Percentiles rank a stretch among this genome's conserved stretches.
Evolutionary conservation across 2,797 vertebrate genomes (phyloP).

Genomic region (Poeciliopsis gracilis): DNA sequence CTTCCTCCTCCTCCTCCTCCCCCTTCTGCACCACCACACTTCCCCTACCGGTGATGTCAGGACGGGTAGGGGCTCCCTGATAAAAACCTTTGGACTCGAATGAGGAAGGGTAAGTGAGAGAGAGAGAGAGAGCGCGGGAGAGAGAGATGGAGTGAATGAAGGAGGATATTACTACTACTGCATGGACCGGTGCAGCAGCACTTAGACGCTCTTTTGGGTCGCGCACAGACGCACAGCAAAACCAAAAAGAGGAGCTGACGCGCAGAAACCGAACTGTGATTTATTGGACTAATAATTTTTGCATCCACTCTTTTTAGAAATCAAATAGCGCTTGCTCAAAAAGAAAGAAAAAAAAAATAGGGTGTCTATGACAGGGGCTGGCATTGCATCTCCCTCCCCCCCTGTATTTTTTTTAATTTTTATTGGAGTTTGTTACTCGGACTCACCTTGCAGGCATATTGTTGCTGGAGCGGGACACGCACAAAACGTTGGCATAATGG

Average conservation of each 20-base stretch:
- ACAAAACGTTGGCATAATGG: conserved; percentile 57
- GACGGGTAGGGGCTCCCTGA: conserved; percentile 72
- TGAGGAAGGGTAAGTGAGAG: conserved; percentile 33
- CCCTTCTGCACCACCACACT: conserved; percentile 47
- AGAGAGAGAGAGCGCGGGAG: conserved; percentile 47
- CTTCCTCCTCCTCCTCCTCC: conserved; percentile 4
- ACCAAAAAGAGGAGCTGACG: conserved; percentile 63
- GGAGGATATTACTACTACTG: conserved; percentile 70
- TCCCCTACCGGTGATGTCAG: conserved; percentile 78
- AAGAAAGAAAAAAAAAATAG: not conserved
- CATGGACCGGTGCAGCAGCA: conserved; percentile 65
- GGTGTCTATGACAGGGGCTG: conserved; percentile 23
- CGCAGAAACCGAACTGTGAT: conserved; percentile 51
- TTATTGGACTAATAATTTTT: conserved; percentile 48
- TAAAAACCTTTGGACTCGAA: conserved; percentile 61
- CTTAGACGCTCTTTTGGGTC: conserved; percentile 57
- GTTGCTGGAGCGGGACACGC: conserved; percentile 63
- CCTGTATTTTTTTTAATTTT: too few relatives aligned
- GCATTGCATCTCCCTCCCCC: conserved; percentile 38
- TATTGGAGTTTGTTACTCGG: conserved; percentile 48
- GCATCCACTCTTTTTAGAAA: conserved; percentile 24
- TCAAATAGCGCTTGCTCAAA: conserved; percentile 33
- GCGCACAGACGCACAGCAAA: conserved; percentile 59
- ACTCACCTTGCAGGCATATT: conserved; percentile 64
- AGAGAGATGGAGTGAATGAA: conserved; percentile 64